phyloP scores from a whole-genome alignment of 92 coral and sea anemone species.

The Zoanthus gigantus region DNA sequence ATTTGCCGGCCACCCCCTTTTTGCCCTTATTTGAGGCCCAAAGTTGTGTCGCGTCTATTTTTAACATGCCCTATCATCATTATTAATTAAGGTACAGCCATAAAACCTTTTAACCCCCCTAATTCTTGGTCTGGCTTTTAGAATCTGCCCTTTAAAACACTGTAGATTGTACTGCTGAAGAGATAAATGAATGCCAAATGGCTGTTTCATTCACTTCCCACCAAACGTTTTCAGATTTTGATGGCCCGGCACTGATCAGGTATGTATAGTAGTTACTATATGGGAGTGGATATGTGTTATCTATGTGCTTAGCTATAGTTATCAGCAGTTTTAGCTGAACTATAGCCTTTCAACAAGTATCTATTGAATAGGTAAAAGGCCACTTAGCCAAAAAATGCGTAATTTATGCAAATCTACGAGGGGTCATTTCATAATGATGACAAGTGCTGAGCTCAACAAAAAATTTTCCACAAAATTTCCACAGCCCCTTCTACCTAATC shows the following conservation, averaged over 20 bases:
- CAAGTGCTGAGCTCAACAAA: constrained; percentile 8
- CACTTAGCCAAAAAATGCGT: not conserved
- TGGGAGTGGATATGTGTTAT: constrained; percentile 31
- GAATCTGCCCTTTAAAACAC: constrained; percentile 32
- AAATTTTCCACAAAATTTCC: not conserved
- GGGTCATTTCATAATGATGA: constrained; percentile 26
- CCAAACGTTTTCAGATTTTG: constrained; percentile 30
- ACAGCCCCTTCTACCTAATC: not conserved
- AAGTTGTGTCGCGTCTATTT: constrained; percentile 21
- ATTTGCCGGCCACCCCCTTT: too few species aligned
- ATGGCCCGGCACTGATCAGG: constrained; percentile 31
- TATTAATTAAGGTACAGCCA: constrained; percentile 36
- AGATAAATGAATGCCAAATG: constrained; percentile 45
- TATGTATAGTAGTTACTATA: constrained; percentile 26
- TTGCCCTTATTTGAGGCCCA: not conserved
- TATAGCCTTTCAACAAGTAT: constrained; percentile 21
- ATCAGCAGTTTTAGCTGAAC: constrained; percentile 28
- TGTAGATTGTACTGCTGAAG: constrained; percentile 29
- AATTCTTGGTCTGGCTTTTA: constrained; percentile 40
- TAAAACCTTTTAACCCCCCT: constrained; percentile 30
- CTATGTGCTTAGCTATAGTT: constrained; percentile 40
- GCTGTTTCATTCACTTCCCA: constrained; percentile 19
- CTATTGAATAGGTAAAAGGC: constrained; percentile 31
- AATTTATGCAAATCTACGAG: constrained; percentile 9
- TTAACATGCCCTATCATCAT: constrained; percentile 34